Percentiles rank a stretch among this genome's conserved stretches.
Conservation (phyloP, 2,888 invertebrate genomes). For the Melangyna quadrimaculata region DNA sequence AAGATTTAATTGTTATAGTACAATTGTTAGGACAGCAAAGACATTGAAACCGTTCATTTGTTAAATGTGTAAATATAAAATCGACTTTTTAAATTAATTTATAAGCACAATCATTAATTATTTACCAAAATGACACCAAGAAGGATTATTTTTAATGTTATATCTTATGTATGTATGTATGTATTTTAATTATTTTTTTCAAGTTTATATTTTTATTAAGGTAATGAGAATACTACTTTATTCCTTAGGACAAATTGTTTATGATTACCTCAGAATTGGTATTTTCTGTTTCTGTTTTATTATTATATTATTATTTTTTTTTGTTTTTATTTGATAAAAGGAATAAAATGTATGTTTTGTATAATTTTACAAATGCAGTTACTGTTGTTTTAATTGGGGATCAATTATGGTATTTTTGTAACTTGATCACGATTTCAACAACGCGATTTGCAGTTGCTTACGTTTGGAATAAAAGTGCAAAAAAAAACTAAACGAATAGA, state of each 20-base stretch:
- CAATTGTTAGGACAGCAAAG: constrained; percentile 71
- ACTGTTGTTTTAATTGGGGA: background rate
- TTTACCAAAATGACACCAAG: constrained; percentile 64
- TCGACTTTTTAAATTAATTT: constrained; percentile 55
- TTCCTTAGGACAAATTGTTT: constrained; percentile 59
- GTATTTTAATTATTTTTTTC: constrained; percentile 17
- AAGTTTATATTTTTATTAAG: constrained; percentile 47
- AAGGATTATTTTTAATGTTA: constrained; percentile 36
- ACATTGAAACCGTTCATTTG: constrained; percentile 62
- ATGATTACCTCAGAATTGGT: constrained; percentile 65
- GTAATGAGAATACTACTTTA: constrained; percentile 37
- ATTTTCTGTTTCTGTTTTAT: constrained; percentile 47
- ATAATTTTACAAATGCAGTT: constrained; percentile 44
- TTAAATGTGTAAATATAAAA: constrained; percentile 44
- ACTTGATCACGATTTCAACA: too few relatives aligned
- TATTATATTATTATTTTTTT: constrained; percentile 13
- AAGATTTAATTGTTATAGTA: constrained; percentile 65
- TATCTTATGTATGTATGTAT: constrained; percentile 18
- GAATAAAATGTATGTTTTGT: constrained; percentile 61
- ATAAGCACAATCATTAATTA: constrained; percentile 56
- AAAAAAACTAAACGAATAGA: too few relatives aligned
- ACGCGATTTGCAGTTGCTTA: too few relatives aligned
- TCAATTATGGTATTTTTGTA: too few relatives aligned
- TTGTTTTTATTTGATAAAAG: constrained; percentile 33
- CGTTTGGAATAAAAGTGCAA: too few relatives aligned